Base-by-base conservation (phyloP, 2,888 invertebrate species). In the Apomyelois bistriatella region DNA sequence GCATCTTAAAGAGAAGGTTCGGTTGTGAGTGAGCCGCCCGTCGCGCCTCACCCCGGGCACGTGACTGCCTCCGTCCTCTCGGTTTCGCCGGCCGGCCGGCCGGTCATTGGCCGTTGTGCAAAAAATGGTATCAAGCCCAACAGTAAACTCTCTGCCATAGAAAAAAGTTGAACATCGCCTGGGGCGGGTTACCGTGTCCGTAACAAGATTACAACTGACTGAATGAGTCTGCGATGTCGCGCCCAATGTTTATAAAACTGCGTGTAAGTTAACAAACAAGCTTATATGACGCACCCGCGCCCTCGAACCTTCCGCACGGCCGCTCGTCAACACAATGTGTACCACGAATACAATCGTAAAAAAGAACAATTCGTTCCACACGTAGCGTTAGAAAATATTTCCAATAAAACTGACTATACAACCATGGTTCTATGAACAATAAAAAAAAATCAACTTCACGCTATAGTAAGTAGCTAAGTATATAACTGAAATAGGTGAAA, bases 21-120 rank as follows among this genome's bases (percentile, higher is more conserved):
- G 80, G 76, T 80, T 80, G 78, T 78, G 74, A 76, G 68, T 70
- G 70, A 82, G 74, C 79, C 88, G 82, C 87, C 86, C 87, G 85
- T 84, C 86, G 73, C 88, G 81, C 78, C 88, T 87, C 89, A 87
- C 88, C 89, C 89, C 89, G 85, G 87, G 84, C 89, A 90, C 89
- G 89, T 90, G 89, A 90, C 89, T 88, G 85, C 79, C 75, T 82
- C 82, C 64, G 73, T 73, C 68, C 74, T 80, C 72, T 79, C 72
- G 76, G 81, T 79, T 77, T 79, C 76, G 81, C 89, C 79, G 79
- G 85, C 87, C 85, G 85, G 85, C 79, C 62, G 72, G 72, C 76
- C 84, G 85, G 85, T 85, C 86, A 86, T 88, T 86, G 86, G 87
- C 87, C 84, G 82, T 72, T 65, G 74, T 76, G 78, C 72, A 77